Percentiles rank a stretch among this genome's conserved stretches.
Conservation (phyloP, 2,113 vertebrate genomes). For the Thermophis baileyi region DNA sequence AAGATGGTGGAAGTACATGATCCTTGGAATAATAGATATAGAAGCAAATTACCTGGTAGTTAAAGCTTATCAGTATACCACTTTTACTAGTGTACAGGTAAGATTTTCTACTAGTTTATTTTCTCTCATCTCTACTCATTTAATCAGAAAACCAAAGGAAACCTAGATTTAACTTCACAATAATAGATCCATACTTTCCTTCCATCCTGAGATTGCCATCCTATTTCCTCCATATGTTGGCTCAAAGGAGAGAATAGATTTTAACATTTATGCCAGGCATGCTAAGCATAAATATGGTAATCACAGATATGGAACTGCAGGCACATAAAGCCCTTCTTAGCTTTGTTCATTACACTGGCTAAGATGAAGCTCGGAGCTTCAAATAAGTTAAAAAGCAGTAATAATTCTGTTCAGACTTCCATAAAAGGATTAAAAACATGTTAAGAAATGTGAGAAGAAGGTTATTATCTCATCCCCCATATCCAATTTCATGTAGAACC, state of each 20-base stretch:
- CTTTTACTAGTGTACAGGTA: conserved; percentile 94
- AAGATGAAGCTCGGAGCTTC: background rate
- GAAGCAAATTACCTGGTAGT: conserved; percentile 95
- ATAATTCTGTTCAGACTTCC: background rate
- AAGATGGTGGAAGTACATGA: conserved; percentile 98
- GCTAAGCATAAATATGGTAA: background rate
- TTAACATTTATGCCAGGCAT: background rate
- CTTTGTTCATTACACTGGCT: background rate
- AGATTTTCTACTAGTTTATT: conserved; percentile 25
- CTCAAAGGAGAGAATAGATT: background rate
- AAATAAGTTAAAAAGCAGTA: background rate
- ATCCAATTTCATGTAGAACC: background rate
- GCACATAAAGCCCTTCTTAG: background rate
- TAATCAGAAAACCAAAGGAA: background rate
- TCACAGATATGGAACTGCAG: background rate
- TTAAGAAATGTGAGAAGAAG: background rate
- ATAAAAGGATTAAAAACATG: background rate
- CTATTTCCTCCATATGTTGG: background rate
- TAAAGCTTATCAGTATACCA: conserved; percentile 95
- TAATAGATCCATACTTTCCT: background rate
- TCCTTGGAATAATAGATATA: conserved; percentile 91
- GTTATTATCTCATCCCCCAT: background rate
- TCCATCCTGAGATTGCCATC: background rate
- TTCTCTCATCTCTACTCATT: background rate
- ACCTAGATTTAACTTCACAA: background rate